Conservation (phyloP, 1,140 invertebrate genomes). For the Sycobia sp. region DNA sequence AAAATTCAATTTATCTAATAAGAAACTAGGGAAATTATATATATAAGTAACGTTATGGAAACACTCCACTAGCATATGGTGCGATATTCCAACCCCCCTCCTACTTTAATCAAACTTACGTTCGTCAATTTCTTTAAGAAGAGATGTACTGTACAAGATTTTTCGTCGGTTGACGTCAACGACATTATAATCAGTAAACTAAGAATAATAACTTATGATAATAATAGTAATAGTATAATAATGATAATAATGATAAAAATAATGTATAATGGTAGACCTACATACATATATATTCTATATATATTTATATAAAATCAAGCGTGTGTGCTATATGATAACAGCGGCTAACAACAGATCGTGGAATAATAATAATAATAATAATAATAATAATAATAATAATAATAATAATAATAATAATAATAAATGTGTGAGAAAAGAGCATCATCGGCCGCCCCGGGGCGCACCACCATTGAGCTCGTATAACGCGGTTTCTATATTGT, state of each 20-base stretch:
- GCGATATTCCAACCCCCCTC: too few relatives aligned
- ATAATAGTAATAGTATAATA: too few relatives aligned
- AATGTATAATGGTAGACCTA: not conserved
- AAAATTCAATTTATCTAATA: constrained; percentile 9
- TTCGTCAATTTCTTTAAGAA: too few relatives aligned
- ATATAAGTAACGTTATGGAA: not conserved
- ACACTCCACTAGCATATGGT: too few relatives aligned
- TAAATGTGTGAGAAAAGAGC: not conserved
- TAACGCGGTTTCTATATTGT: too few relatives aligned
- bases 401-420: too few relatives aligned
- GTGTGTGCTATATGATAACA: constrained; percentile 4
- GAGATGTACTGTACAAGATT: constrained; percentile 24
- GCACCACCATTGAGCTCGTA: not conserved
- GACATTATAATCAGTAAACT: not conserved
- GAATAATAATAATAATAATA: too few relatives aligned
- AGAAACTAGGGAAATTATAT: constrained; percentile 2
- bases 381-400: too few relatives aligned
- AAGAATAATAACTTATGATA: constrained; percentile 4
- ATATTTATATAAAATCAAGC: constrained; percentile 23
- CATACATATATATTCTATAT: not conserved
- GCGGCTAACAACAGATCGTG: constrained; percentile 13
- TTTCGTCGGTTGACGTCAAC: constrained; percentile 6
- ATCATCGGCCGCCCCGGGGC: too few relatives aligned
- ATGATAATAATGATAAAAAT: too few relatives aligned
- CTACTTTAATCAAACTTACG: too few relatives aligned